Evolutionary conservation across 1,140 invertebrate species (phyloP).

Genomic region (Eueides isabella): DNA sequence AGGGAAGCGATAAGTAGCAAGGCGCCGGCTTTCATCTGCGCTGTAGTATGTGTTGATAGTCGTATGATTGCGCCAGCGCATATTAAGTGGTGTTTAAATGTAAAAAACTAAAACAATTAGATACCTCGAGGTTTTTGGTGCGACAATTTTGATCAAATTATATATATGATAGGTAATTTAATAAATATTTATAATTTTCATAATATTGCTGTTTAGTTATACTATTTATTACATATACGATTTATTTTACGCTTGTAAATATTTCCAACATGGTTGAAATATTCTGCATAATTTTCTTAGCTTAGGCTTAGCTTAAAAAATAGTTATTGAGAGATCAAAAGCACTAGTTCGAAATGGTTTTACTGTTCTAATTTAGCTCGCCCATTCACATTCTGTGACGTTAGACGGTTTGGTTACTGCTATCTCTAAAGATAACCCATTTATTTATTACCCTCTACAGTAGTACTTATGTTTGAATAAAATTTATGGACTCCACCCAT

Average conservation of each 20-base stretch:
- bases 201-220: not conserved
- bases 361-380: constrained; percentile 41
- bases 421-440: constrained; percentile 50
- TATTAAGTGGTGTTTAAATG: constrained; percentile 38
- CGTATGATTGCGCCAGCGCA: constrained; percentile 46
- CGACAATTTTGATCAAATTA: not conserved
- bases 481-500: constrained; percentile 35
- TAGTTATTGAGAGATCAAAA: constrained; percentile 32
- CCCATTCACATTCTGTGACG: constrained; percentile 43
- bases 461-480: constrained; percentile 34
- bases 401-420: constrained; percentile 32
- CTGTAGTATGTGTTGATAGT: constrained; percentile 50
- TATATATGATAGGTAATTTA: not conserved
- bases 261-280: not conserved
- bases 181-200: not conserved
- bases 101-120: not conserved
- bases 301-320: not conserved
- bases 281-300: not conserved
- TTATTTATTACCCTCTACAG: constrained; percentile 40
- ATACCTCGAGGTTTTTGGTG: not conserved
- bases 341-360: constrained; percentile 41
- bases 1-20: constrained; percentile 71
- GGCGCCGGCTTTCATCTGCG: constrained; percentile 74
- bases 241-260: too few relatives aligned
- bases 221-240: too few relatives aligned